phyloP scores from a whole-genome alignment of 1,140 invertebrate genomes.

The Philopotamus ludificatus region DNA sequence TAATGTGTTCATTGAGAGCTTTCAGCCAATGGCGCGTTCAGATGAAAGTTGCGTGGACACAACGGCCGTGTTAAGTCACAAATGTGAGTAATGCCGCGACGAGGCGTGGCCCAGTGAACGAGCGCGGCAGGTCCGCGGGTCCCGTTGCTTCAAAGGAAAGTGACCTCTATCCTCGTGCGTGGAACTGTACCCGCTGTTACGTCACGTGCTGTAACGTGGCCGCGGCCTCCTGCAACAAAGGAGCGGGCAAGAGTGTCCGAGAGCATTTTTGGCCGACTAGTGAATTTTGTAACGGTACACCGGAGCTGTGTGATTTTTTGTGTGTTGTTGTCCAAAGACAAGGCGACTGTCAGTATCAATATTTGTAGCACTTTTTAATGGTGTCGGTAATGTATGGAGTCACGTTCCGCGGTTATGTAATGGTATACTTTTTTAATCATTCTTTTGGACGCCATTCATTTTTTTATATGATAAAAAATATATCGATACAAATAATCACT shows the following conservation, averaged over 20 bases:
- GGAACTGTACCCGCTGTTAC: not conserved
- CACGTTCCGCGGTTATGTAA: too few relatives aligned
- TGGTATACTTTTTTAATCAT: too few relatives aligned
- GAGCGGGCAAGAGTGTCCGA: constrained; percentile 1
- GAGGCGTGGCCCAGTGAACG: constrained; percentile 8
- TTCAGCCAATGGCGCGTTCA: too few relatives aligned
- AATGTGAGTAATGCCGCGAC: constrained; percentile 2
- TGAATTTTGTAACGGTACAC: constrained; percentile 3
- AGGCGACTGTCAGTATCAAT: too few relatives aligned
- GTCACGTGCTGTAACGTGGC: constrained; percentile 3
- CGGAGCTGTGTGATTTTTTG: not conserved
- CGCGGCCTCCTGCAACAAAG: not conserved
- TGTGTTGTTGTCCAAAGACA: not conserved
- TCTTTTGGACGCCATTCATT: too few relatives aligned
- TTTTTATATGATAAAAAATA: too few relatives aligned
- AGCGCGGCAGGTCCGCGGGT: constrained; percentile 11
- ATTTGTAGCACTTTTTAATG: too few relatives aligned
- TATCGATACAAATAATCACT: too few relatives aligned
- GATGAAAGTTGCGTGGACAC: too few relatives aligned
- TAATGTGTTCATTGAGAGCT: too few relatives aligned
- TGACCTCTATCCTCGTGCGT: constrained; percentile 32
- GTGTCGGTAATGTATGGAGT: too few relatives aligned
- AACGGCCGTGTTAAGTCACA: too few relatives aligned
- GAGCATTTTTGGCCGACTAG: not conserved
- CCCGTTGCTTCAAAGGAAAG: constrained; percentile 36